Conservation (phyloP, 2,113 vertebrate genomes). For the human (Homo sapiens) region GRCh38 chr6:128258001-128258500, state of each 20-base stretch:
- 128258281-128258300: constrained; percentile 50
- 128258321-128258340: constrained; percentile 53
- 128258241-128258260: constrained; percentile 14
- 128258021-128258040: background rate
- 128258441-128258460: background rate
- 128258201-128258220: background rate
- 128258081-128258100: background rate
- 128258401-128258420: background rate
- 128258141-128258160: background rate
- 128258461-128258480: background rate
- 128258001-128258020: background rate
- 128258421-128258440: background rate
- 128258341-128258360: background rate
- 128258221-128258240: background rate
- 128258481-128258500: background rate
- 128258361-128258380: background rate
- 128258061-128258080: background rate
- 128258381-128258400: background rate
- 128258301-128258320: constrained; percentile 25
- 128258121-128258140: background rate
- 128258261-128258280: background rate
- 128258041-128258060: background rate
- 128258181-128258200: background rate
- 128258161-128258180: background rate
- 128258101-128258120: background rate